Evolutionary conservation across 2,113 vertebrate genomes (phyloP).

Genomic region (Mesoclemmys tuberculata): DNA sequence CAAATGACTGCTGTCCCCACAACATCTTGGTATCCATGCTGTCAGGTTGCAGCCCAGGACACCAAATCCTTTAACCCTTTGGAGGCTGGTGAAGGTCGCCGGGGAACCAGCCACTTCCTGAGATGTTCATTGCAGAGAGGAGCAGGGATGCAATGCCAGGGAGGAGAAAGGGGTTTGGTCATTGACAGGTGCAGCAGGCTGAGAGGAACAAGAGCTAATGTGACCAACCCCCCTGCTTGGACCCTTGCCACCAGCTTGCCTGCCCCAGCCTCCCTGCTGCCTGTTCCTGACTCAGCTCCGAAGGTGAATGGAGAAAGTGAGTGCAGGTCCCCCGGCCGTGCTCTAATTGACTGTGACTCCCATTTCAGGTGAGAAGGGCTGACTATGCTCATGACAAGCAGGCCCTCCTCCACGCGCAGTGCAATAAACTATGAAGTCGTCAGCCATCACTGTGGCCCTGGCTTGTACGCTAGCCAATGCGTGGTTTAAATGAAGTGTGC

Average conservation of each 20-base stretch:
- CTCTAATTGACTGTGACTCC: background rate
- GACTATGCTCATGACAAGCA: background rate
- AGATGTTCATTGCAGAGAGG: background rate
- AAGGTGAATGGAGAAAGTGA: background rate
- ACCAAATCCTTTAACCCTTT: background rate
- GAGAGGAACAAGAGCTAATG: no score
- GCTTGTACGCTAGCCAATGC: background rate
- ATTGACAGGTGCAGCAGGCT: background rate
- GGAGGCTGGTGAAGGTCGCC: background rate
- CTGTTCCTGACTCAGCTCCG: conserved; percentile 29
- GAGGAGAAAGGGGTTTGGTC: background rate
- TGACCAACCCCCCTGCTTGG: background rate
- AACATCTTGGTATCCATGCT: background rate
- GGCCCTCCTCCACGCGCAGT: background rate
- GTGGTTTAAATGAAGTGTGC: background rate
- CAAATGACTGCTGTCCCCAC: background rate
- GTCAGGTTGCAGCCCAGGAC: no score
- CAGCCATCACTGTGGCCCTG: background rate
- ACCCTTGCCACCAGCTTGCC: background rate
- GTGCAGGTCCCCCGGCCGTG: conserved; percentile 17
- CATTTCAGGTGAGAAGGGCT: conserved; percentile 24
- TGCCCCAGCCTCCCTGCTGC: background rate
- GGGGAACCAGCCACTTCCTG: background rate
- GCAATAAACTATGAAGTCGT: background rate
- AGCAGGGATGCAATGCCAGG: background rate